Evolutionary conservation across 2,888 invertebrate species (phyloP), one percentile per base, ranked within the genome.

Genomic region (Exephanes ischioxanthus): DNA sequence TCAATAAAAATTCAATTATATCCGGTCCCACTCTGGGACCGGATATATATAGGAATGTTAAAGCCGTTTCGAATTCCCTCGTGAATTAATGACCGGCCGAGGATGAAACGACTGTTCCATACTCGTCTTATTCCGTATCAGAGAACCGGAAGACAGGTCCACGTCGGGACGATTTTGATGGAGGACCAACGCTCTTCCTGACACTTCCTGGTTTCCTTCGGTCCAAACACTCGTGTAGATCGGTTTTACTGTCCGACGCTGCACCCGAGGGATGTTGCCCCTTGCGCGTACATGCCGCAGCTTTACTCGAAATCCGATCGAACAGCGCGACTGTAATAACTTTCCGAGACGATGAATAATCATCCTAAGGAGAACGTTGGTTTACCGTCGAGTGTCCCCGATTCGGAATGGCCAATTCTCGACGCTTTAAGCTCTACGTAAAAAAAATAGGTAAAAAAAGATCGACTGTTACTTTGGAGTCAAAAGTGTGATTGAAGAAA

Each of bases 101-200:
- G 0, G 66, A 14, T 37, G 45, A 19, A 48, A 63, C 26, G 11
- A 22, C 55, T 22, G 72, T 67, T 58, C 33, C 9, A 55, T 70
- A 14, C 68, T 73, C 68, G 16, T 61, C 45, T 16, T 77, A 66
- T 68, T 48, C 45, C 55, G 58, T 22, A 63, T 16, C 67, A 11
- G 26, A 51, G 66, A 71, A 19, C 26, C n/a, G 58, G 66, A 53
- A 22, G 71, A 76, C 71, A 76, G 75, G 22, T 58, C 67, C 26
- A 37, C 63, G 22, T 30, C n/a, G 80, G 76, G 51, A 66, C 48
- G 48, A 80, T 84, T 80, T 80, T 80, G 80, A 84, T 80, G 76
- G 71, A 79, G 68, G 75, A 83, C 55, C 48, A 61, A 66, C 33
- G 19, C 16, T 53, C 48, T 16, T 63, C 9, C 66, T 41, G 48